Evolutionary conservation across 2,888 invertebrate species (phyloP).

Genomic region (Cybosia mesomella): DNA sequence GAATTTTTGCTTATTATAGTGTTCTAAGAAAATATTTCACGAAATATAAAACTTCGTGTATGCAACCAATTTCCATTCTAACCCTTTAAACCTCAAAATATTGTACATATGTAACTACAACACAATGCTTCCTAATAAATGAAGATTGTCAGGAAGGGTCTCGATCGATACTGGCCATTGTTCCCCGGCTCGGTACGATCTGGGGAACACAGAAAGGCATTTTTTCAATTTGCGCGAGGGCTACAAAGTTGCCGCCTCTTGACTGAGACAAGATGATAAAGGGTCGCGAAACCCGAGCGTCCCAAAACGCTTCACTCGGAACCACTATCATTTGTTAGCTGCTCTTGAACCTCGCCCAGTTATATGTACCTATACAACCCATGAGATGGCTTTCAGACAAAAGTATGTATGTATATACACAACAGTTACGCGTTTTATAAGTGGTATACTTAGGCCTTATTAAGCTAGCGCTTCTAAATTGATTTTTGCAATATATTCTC

Average conservation of each 20-base stretch:
- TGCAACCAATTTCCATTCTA: neutral
- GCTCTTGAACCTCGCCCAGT: neutral
- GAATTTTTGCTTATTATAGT: neutral
- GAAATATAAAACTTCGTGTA: neutral
- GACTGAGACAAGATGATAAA: conserved; percentile 9
- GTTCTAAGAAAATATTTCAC: neutral
- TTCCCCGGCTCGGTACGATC: neutral
- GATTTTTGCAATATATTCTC: too few relatives aligned
- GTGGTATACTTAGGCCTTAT: too few relatives aligned
- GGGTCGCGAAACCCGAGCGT: neutral
- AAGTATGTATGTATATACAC: neutral
- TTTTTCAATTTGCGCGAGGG: conserved; percentile 20
- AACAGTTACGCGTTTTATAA: too few relatives aligned
- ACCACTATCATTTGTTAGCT: conserved; percentile 7
- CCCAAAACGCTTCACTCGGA: conserved; percentile 6
- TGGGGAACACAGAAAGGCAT: conserved; percentile 9
- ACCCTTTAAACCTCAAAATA: neutral
- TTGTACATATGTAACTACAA: neutral
- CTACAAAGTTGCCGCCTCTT: conserved; percentile 6
- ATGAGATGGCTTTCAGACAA: too few relatives aligned
- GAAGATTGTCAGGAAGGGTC: conserved; percentile 4
- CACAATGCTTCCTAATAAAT: neutral
- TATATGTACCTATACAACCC: neutral
- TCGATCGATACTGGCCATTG: conserved; percentile 14
- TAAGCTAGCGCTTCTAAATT: too few relatives aligned